Base-by-base conservation (phyloP, 53 echinoderm and acorn worm species). In the Patiria pectinifera region DNA sequence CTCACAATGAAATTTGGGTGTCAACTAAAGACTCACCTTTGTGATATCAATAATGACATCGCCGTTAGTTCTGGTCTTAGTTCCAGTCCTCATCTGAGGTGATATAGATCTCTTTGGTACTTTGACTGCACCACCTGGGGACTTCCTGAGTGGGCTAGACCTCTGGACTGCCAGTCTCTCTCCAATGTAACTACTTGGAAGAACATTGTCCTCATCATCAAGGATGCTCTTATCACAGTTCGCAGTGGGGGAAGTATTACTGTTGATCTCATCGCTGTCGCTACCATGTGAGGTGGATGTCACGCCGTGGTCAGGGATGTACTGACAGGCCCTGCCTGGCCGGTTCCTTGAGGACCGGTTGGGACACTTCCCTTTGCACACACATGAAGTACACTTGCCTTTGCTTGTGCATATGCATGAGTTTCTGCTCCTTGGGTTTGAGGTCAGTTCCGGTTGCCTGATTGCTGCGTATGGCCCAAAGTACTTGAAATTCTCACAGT, bases 221-320 rank as follows among this genome's bases (percentile, higher is more conserved):
- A 82, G 70, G 47, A n/a, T 59, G 71, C 66, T 69, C 24, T 49
- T 15, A 11, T 86, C 82, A 80, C 90, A 80, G 87, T 85, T 92
- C 59, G 81, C 15, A 15, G 86, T 69, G 43, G 93, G 84, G 2
- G 94, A 59, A 62, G 94, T 97, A 93, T 97, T 97, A 91, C 97
- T 97, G 81, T 97, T 96, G 61, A 96, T 80, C 22, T 96, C 97
- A 82, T 97, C 97, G 85, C 96, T 97, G 85, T 96, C 96, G 75
- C 96, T 97, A 15, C 90, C 86, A 58, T 93, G 95, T 47, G 93
- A 85, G 16, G 85, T 80, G 15, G 74, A 87, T 15, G 74, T 35
- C 18, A 48, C 44, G 7, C 86, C 92, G 8, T 80, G 80, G 16
- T 63, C 71, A 22, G 82, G 88, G 24, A 70, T 53, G 75, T 87